phyloP scores from a whole-genome alignment of 2,797 vertebrate genomes.

The Tangara arthus region DNA sequence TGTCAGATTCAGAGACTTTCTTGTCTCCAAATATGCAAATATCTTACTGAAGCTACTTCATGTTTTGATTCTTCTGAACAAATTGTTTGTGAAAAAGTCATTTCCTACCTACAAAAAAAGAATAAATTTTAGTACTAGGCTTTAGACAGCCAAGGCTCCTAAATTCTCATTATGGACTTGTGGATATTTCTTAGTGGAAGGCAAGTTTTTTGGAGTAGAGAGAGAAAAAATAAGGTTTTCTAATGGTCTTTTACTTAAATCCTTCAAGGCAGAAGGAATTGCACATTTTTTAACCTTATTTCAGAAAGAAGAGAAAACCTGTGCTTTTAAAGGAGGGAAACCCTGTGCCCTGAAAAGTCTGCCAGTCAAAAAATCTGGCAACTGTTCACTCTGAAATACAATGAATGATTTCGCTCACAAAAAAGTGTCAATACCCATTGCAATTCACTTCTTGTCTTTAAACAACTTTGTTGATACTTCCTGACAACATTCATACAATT shows the following conservation, averaged over 20 bases:
- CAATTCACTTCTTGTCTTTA: background rate
- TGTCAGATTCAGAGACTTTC: background rate
- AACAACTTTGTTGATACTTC: background rate
- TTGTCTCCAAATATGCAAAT: background rate
- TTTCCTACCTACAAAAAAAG: background rate
- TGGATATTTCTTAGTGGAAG: background rate
- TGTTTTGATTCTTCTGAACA: background rate
- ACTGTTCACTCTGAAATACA: background rate
- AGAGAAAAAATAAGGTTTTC: background rate
- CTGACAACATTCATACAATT: background rate
- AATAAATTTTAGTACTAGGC: background rate
- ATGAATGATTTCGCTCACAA: background rate
- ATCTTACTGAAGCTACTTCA: background rate
- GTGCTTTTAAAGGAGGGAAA: background rate
- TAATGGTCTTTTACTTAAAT: background rate
- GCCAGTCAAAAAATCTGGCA: background rate
- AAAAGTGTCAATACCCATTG: background rate
- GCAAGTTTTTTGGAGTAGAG: rapidly evolving
- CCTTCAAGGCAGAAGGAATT: background rate
- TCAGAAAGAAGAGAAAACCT: background rate
- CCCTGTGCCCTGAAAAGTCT: background rate
- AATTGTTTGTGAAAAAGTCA: background rate
- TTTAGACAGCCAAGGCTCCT: background rate
- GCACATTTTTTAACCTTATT: background rate
- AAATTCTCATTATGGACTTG: background rate